These are phyloP conservation scores for Tribolium castaneum DNA, from an alignment of 1,140 invertebrate genomes.

Conservation along the genomic window DNA sequence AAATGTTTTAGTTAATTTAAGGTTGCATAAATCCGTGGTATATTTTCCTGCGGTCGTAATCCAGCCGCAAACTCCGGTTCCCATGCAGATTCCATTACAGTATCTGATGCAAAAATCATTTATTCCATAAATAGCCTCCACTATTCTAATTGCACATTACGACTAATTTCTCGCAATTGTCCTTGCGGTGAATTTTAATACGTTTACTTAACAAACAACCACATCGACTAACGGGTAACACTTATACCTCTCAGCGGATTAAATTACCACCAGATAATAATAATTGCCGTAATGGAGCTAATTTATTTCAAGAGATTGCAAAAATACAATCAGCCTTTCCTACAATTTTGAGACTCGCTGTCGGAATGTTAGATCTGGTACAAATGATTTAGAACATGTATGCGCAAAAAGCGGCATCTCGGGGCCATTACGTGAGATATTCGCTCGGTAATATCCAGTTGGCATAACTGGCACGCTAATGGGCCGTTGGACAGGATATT, in stretches of 20 bases:
- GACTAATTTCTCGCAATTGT: slow-evolving; percentile 1
- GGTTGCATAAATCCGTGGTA: not conserved
- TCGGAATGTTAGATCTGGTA: too few species aligned
- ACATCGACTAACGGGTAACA: not conserved
- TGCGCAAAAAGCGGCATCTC: not conserved
- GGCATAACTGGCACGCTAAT: not conserved
- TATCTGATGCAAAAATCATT: slow-evolving; percentile 16
- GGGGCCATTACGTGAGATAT: not conserved
- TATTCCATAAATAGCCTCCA: not conserved
- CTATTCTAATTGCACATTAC: slow-evolving; percentile 23
- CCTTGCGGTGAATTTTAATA: slow-evolving; percentile 23
- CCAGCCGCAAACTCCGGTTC: slow-evolving; percentile 24
- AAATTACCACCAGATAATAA: slow-evolving; percentile 21
- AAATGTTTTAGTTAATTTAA: too few species aligned
- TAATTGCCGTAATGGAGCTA: slow-evolving; percentile 16
- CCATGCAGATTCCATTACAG: slow-evolving; percentile 40
- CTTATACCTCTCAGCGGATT: not conserved
- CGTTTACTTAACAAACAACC: not conserved
- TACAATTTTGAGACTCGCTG: not conserved
- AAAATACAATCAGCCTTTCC: not conserved
- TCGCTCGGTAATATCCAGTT: not conserved
- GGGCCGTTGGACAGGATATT: slow-evolving; percentile 18
- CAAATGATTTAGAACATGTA: too few species aligned
- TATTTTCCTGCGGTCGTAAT: not conserved
- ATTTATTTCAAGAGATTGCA: slow-evolving; percentile 12